These are phyloP conservation scores for Drosophila quadrilineata DNA, from an alignment of 1,140 invertebrate genomes.

Conservation along the genomic window DNA sequence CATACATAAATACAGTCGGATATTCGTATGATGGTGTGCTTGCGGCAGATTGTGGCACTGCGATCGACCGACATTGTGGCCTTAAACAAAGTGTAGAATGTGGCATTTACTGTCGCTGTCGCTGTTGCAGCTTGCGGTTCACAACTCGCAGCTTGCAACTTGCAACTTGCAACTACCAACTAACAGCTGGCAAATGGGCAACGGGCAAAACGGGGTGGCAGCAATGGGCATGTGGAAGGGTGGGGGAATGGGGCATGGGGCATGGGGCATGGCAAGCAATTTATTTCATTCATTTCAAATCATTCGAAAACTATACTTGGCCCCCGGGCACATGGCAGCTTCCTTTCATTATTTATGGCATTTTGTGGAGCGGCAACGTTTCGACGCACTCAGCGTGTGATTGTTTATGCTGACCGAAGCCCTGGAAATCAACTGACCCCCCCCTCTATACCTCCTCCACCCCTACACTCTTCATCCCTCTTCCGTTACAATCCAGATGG, in stretches of 20 bases:
- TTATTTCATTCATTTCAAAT: slow-evolving; percentile 54
- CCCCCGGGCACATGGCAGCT: slow-evolving; percentile 11
- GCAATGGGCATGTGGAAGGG: too few species aligned
- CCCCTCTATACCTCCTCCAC: background rate
- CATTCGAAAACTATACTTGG: slow-evolving; percentile 40
- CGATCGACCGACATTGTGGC: too few species aligned
- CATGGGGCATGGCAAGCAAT: slow-evolving; percentile 41
- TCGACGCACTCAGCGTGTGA: slow-evolving; percentile 54
- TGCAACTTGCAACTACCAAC: background rate
- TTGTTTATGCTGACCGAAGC: slow-evolving; percentile 49
- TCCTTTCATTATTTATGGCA: slow-evolving; percentile 55
- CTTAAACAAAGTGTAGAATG: slow-evolving; percentile 14
- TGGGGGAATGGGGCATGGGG: too few species aligned
- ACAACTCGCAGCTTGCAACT: background rate
- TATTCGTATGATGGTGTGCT: too few species aligned
- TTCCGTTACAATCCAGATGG: background rate
- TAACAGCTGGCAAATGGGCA: background rate
- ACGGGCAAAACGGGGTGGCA: too few species aligned
- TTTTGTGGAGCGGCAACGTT: slow-evolving; percentile 40
- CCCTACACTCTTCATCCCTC: background rate
- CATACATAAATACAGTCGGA: too few species aligned
- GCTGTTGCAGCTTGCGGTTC: background rate
- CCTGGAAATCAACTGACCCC: background rate
- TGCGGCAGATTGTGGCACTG: slow-evolving; percentile 21
- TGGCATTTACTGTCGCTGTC: slow-evolving; percentile 24